phyloP scores from a whole-genome alignment of 1,140 invertebrate species.

The Prorops nasuta region DNA sequence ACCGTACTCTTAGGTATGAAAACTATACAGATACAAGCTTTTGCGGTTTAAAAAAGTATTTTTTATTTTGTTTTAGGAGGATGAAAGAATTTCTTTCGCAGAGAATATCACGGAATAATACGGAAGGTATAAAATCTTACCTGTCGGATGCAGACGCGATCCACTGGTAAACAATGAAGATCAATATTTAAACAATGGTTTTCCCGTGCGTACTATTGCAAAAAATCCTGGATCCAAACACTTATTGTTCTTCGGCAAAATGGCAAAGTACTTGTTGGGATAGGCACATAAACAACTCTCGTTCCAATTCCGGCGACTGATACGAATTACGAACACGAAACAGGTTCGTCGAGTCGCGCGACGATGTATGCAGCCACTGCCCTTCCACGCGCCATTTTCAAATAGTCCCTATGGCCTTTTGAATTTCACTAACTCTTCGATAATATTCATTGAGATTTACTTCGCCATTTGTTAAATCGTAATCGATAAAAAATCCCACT shows the following conservation, averaged over 20 bases:
- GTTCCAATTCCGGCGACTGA: constrained; percentile 26
- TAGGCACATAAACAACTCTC: constrained; percentile 30
- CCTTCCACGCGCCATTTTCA: constrained; percentile 28
- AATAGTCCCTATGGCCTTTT: constrained; percentile 19
- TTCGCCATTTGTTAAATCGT: background rate
- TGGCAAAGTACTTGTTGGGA: constrained; percentile 6
- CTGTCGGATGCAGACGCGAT: constrained; percentile 12
- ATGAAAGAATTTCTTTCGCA: constrained; percentile 4
- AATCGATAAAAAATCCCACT: background rate
- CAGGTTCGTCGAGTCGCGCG: constrained; percentile 31
- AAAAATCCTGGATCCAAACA: constrained; percentile 6
- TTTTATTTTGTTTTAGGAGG: background rate
- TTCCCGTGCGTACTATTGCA: no score
- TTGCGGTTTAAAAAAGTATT: background rate
- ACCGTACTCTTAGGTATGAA: no score
- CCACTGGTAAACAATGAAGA: constrained; percentile 1
- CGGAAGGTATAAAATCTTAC: constrained; percentile 16
- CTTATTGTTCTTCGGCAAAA: constrained; percentile 1
- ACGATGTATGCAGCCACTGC: constrained; percentile 27
- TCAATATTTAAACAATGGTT: background rate
- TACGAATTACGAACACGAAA: constrained; percentile 19
- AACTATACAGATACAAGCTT: background rate
- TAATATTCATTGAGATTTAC: background rate
- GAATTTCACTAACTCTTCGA: background rate
- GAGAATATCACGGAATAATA: no score